Percentiles rank a stretch among this genome's conserved stretches.
Conservation (phyloP, 2,113 vertebrate genomes). For the Corythaixoides concolor region DNA sequence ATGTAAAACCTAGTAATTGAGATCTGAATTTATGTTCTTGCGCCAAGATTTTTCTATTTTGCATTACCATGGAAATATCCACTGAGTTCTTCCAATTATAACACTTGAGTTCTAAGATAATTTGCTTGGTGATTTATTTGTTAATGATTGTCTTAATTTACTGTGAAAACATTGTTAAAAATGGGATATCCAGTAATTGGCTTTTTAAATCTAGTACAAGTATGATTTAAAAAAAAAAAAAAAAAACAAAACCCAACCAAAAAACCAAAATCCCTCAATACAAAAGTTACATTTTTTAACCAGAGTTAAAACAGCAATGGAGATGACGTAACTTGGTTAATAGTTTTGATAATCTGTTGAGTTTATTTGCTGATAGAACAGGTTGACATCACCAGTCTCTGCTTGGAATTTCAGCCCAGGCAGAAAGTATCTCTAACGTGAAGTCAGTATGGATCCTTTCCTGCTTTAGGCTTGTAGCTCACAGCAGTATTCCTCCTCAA, state of each 20-base stretch:
- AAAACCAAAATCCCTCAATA: not conserved
- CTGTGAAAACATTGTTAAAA: not conserved
- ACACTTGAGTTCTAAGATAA: not conserved
- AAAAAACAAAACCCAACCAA: too few relatives aligned
- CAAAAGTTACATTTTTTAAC: not conserved
- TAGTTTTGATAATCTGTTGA: not conserved
- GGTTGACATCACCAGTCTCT: not conserved
- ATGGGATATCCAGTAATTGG: not conserved
- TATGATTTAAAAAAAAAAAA: not conserved
- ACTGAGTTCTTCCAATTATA: not conserved
- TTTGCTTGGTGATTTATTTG: not conserved
- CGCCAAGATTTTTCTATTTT: not conserved
- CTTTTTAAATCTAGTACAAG: not conserved
- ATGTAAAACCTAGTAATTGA: not conserved
- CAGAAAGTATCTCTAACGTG: rapidly evolving
- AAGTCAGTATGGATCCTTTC: not conserved
- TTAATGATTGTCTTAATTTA: not conserved
- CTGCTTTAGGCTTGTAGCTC: not conserved
- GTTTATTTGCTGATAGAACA: not conserved
- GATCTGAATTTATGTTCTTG: not conserved
- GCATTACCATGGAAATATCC: not conserved
- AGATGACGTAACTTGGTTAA: not conserved
- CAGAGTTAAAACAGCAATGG: not conserved
- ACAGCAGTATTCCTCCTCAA: not conserved
- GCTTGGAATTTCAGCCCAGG: not conserved